phyloP scores from a whole-genome alignment of 2,113 vertebrate genomes.

The Spea multiplicata region DNA sequence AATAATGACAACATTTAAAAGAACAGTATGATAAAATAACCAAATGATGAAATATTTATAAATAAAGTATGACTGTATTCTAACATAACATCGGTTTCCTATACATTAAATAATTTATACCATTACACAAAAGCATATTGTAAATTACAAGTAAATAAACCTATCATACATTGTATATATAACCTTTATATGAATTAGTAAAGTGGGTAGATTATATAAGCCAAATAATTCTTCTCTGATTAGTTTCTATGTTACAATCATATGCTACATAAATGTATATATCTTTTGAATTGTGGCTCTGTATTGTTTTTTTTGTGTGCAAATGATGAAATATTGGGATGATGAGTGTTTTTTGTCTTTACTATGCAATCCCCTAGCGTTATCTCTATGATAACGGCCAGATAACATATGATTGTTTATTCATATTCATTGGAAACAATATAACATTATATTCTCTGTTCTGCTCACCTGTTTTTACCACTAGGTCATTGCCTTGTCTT shows the following conservation, averaged over 20 bases:
- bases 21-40: no score
- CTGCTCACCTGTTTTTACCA: slow-evolving; percentile 36
- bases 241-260: not conserved
- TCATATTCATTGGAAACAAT: slow-evolving; percentile 25
- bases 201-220: not conserved
- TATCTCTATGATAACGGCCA: slow-evolving; percentile 4
- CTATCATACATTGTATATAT: no score
- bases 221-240: not conserved
- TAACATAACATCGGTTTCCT: no score
- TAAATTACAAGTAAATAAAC: no score
- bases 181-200: not conserved
- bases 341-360: slow-evolving; percentile 4
- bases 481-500: slow-evolving; percentile 42
- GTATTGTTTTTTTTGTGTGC: not conserved
- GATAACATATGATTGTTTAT: slow-evolving; percentile 30
- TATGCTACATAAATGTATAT: not conserved
- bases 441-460: slow-evolving; percentile 17
- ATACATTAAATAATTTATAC: no score
- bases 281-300: not conserved
- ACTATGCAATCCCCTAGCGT: not conserved
- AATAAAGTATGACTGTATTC: no score
- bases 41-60: no score
- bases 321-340: not conserved
- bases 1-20: no score
- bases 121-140: no score